phyloP scores from a whole-genome alignment of 2,888 invertebrate genomes.

The Panorpa germanica region DNA sequence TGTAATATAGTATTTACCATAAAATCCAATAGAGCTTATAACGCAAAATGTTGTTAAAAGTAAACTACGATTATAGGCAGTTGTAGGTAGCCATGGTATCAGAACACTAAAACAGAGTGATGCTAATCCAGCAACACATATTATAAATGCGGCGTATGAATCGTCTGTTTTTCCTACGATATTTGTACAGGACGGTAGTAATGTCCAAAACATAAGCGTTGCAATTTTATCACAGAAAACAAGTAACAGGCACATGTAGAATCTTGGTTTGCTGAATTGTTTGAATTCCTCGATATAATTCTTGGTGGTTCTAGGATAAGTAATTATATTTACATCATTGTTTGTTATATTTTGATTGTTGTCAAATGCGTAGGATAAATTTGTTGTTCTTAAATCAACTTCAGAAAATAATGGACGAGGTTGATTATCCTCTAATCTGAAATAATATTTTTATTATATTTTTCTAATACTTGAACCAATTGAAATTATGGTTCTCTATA shows the following conservation, averaged over 20 bases:
- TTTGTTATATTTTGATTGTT: too few species aligned
- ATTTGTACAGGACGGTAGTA: conserved; percentile 34
- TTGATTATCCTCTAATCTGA: too few species aligned
- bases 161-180: conserved; percentile 25
- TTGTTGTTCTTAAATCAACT: too few species aligned
- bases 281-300: too few species aligned
- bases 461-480: too few species aligned
- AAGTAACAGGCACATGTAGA: conserved; percentile 33
- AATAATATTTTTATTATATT: too few species aligned
- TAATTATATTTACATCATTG: too few species aligned
- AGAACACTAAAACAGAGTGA: conserved; percentile 27
- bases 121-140: conserved; percentile 22
- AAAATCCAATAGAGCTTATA: conserved; percentile 32
- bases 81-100: conserved; percentile 25
- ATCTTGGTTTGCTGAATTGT: too few species aligned
- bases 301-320: too few species aligned
- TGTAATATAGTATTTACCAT: conserved; percentile 24
- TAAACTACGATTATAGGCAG: conserved; percentile 25
- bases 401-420: too few species aligned
- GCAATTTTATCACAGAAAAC: conserved; percentile 33
- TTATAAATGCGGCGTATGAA: conserved; percentile 29
- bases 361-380: too few species aligned
- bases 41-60: conserved; percentile 27
- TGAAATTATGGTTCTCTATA: too few species aligned
- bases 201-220: conserved; percentile 27